phyloP scores from a whole-genome alignment of 2,888 invertebrate species.

The Stenolophus ochropezus region DNA sequence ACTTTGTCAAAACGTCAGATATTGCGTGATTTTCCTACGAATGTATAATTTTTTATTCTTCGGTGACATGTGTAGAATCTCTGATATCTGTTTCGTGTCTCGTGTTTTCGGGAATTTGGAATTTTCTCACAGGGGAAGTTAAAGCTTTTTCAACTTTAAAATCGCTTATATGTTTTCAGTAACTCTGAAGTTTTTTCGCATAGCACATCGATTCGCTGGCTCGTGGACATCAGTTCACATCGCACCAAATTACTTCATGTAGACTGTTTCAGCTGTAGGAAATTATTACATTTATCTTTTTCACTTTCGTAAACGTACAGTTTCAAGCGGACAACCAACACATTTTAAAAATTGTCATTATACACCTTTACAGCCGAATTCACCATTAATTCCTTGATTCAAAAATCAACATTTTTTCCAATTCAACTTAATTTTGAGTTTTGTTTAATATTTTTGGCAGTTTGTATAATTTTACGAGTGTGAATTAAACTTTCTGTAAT shows the following conservation, averaged over 20 bases:
- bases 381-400: too few relatives aligned
- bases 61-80: background rate
- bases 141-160: slow-evolving; percentile 32
- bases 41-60: background rate
- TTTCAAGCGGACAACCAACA: too few relatives aligned
- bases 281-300: background rate
- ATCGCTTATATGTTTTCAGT: slow-evolving; percentile 34
- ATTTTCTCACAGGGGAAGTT: background rate
- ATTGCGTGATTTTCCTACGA: background rate
- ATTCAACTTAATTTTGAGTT: too few relatives aligned
- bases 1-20: background rate
- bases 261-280: background rate
- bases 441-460: too few relatives aligned
- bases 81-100: slow-evolving; percentile 12
- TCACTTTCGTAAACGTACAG: too few relatives aligned
- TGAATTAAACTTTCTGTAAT: too few relatives aligned
- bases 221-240: slow-evolving; percentile 7
- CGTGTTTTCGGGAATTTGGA: background rate
- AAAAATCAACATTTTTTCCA: too few relatives aligned
- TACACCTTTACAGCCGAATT: too few relatives aligned
- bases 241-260: slow-evolving; percentile 2
- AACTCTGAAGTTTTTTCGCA: slow-evolving; percentile 4
- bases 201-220: background rate
- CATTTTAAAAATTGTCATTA: too few relatives aligned
- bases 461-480: too few relatives aligned